A percentile compares a stretch with the other conserved stretches of the same genome.
These are phyloP conservation scores for Tipula vernalis DNA, from an alignment of 2,888 invertebrate species.

Conservation along the genomic window DNA sequence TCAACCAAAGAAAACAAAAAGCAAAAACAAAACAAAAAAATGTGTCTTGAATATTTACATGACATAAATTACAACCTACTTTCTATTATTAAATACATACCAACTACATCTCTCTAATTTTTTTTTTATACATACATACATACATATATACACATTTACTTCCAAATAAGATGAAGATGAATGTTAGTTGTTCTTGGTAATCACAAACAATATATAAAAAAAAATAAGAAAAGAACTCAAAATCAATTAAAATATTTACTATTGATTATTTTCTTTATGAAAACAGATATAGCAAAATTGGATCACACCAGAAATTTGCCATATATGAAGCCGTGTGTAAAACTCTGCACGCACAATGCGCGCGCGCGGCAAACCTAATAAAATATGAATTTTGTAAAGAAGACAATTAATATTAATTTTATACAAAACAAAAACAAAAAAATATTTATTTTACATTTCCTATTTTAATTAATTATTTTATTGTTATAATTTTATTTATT, in stretches of 20 bases:
- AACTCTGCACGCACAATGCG: not conserved
- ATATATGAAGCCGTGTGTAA: not conserved
- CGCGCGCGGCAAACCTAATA: not conserved
- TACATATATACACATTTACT: not conserved
- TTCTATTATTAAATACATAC: not conserved
- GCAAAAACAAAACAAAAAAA: not conserved
- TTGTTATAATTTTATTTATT: not conserved
- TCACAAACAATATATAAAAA: not conserved
- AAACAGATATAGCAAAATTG: not conserved
- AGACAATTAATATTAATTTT: slow-evolving; percentile 7
- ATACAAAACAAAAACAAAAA: not conserved
- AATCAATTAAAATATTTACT: not conserved
- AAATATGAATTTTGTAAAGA: not conserved
- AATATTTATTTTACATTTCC: not conserved
- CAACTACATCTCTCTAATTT: not conserved
- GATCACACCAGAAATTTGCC: not conserved
- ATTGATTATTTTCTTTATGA: slow-evolving; percentile 9
- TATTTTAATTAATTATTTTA: not conserved
- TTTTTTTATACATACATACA: no score
- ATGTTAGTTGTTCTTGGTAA: not conserved
- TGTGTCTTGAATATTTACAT: slow-evolving; percentile 4
- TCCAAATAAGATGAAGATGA: not conserved
- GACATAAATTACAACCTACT: slow-evolving; percentile 5
- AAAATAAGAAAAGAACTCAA: not conserved
- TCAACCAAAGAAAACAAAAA: slow-evolving; percentile 8